Conservation (phyloP, 2,797 vertebrate species). For the Erpetoichthys calabaricus region DNA sequence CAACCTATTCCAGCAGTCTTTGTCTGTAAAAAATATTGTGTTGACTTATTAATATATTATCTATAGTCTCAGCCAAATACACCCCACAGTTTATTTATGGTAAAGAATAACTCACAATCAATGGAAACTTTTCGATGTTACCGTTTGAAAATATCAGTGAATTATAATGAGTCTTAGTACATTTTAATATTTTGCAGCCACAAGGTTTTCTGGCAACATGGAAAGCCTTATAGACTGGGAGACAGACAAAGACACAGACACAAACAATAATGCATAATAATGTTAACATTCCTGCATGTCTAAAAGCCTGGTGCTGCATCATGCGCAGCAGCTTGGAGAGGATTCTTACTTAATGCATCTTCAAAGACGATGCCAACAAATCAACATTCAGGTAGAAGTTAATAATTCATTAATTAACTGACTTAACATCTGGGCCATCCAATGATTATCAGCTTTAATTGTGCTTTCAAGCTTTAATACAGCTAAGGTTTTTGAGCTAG, state of each 20-base stretch:
- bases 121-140: too few relatives aligned
- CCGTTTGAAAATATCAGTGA: too few relatives aligned
- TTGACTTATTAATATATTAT: too few relatives aligned
- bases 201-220: conserved; percentile 46
- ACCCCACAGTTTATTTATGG: too few relatives aligned
- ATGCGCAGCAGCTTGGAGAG: conserved; percentile 28
- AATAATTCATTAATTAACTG: conserved; percentile 15
- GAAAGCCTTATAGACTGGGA: conserved; percentile 35
- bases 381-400: conserved; percentile 7
- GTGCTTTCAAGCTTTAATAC: too few relatives aligned
- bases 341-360: conserved; percentile 26
- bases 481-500: too few relatives aligned
- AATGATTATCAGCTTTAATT: too few relatives aligned
- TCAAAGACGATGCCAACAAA: conserved; percentile 5
- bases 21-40: too few relatives aligned
- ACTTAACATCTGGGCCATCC: neutral
- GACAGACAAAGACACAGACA: conserved; percentile 46
- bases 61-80: too few relatives aligned
- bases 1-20: too few relatives aligned
- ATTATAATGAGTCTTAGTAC: conserved; percentile 8
- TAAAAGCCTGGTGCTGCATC: conserved; percentile 55
- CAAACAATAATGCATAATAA: conserved; percentile 80
- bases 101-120: too few relatives aligned
- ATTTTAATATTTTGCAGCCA: conserved; percentile 34
- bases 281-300: conserved; percentile 87